Evolutionary conservation across 2,797 vertebrate species (phyloP).

Genomic region (Thaleichthys pacificus): DNA sequence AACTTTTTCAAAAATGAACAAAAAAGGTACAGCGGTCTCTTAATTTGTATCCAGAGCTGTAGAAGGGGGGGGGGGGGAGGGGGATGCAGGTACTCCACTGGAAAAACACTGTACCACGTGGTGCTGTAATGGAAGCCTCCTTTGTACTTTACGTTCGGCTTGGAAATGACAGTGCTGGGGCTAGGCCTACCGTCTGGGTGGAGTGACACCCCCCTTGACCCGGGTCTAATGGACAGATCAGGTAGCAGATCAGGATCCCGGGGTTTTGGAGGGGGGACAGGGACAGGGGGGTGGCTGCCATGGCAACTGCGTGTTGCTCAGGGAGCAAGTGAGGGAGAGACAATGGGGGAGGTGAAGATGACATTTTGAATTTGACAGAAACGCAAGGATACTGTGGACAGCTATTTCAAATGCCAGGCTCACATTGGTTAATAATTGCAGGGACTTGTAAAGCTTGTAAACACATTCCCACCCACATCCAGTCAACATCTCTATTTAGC

Average conservation of each 20-base stretch:
- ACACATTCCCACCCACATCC: background rate
- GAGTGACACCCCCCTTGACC: background rate
- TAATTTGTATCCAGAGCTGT: background rate
- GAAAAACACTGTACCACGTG: conserved; percentile 39
- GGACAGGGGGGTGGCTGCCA: conserved; percentile 16
- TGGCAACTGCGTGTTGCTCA: conserved; percentile 19
- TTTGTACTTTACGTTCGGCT: conserved; percentile 46
- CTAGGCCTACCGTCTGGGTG: conserved; percentile 1
- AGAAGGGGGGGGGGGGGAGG: background rate
- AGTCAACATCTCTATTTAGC: background rate
- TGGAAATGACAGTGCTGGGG: conserved; percentile 34
- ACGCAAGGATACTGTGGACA: background rate
- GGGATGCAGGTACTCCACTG: conserved; percentile 48
- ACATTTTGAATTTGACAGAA: conserved; percentile 14
- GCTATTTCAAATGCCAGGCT: background rate
- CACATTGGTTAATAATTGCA: background rate
- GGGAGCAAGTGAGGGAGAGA: conserved; percentile 10
- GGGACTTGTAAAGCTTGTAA: background rate
- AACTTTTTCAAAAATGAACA: too few relatives aligned
- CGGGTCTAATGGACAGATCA: conserved; percentile 45
- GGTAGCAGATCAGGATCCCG: conserved; percentile 34
- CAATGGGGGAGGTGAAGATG: conserved; percentile 29
- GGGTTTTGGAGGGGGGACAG: conserved; percentile 5
- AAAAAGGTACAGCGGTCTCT: too few relatives aligned
- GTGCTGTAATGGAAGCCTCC: conserved; percentile 46